Conservation (phyloP, 2,113 vertebrate species). For the Pseudopipra pipra region DNA sequence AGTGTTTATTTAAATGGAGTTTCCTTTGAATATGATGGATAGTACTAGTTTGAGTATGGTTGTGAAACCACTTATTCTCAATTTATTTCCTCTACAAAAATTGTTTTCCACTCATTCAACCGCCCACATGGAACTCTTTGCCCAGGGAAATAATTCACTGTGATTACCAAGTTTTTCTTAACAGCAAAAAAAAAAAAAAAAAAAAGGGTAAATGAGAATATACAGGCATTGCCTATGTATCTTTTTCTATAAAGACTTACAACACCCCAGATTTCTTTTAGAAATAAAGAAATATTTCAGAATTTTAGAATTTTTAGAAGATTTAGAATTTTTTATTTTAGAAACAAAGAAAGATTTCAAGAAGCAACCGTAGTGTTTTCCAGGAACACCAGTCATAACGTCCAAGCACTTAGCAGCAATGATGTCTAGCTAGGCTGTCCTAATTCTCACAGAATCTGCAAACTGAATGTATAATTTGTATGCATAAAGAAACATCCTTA, state of each 20-base stretch:
- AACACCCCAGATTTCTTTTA: neutral
- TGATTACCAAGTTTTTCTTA: neutral
- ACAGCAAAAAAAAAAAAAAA: neutral
- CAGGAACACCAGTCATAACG: neutral
- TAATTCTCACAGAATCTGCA: conserved; percentile 1
- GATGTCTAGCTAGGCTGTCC: neutral
- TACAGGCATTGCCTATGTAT: neutral
- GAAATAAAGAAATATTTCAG: neutral
- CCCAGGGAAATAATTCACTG: neutral
- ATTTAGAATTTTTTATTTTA: neutral
- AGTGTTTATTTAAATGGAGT: neutral
- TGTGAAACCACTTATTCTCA: neutral
- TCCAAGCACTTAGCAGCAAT: neutral
- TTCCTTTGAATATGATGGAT: neutral
- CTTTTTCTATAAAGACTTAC: neutral
- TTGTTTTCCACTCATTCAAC: neutral
- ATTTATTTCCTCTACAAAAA: conserved; percentile 8
- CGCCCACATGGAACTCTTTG: neutral
- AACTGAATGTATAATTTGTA: conserved; percentile 30
- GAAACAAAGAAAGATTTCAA: neutral
- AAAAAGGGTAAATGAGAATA: neutral
- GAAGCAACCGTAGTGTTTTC: neutral
- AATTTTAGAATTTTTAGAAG: too few species aligned
- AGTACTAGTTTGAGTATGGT: neutral
- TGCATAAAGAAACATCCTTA: conserved; percentile 38